Evolutionary conservation across 1,140 invertebrate genomes (phyloP).

Genomic region (honey bee (Apis mellifera)): DNA sequence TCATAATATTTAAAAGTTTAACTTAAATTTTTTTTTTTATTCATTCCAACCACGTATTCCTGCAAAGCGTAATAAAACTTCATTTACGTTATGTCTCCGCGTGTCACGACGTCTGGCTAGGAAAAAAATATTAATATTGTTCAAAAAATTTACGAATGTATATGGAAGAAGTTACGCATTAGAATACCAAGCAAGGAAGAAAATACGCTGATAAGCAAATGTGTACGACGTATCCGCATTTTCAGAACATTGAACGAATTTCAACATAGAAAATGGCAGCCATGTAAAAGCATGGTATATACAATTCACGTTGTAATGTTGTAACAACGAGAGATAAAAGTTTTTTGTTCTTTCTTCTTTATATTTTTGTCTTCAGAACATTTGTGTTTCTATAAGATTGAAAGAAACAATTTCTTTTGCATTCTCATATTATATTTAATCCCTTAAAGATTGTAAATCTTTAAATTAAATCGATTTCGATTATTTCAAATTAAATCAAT

Average conservation of each 20-base stretch:
- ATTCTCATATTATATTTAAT: too few species aligned
- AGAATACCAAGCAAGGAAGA: not conserved
- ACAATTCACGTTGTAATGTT: slow-evolving; percentile 30
- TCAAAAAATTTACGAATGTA: too few species aligned
- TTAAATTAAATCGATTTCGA: too few species aligned
- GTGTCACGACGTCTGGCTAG: not conserved
- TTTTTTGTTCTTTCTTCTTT: too few species aligned
- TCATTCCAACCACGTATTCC: not conserved
- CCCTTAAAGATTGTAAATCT: too few species aligned
- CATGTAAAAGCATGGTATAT: slow-evolving; percentile 17
- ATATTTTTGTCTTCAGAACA: too few species aligned
- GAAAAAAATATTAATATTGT: not conserved
- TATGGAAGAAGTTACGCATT: not conserved
- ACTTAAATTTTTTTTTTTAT: not conserved
- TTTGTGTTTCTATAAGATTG: too few species aligned
- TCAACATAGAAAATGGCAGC: slow-evolving; percentile 30
- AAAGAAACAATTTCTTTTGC: too few species aligned
- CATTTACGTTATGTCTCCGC: not conserved
- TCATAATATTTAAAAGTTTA: not conserved
- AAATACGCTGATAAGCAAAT: slow-evolving; percentile 16
- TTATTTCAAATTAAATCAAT: too few species aligned
- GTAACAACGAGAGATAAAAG: slow-evolving; percentile 11
- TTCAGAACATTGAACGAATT: slow-evolving; percentile 30
- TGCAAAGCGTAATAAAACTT: not conserved
- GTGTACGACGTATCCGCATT: not conserved